A percentile compares a stretch with the other conserved stretches of the same genome.
phyloP scores from a whole-genome alignment of 1,140 invertebrate species.

The Temnothorax curvispinosus region DNA sequence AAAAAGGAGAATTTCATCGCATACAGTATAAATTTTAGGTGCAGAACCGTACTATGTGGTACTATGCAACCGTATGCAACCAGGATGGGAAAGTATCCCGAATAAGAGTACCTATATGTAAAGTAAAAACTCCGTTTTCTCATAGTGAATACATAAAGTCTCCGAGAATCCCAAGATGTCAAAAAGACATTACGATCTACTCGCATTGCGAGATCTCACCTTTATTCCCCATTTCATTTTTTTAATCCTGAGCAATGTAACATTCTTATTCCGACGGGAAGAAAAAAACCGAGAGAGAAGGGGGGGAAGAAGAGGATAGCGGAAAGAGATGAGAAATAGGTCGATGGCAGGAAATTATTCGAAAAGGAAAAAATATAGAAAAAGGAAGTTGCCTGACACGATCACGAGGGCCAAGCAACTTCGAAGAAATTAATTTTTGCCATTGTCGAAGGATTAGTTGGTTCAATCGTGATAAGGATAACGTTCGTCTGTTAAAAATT shows the following conservation, averaged over 20 bases:
- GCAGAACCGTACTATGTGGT: neutral
- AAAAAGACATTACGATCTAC: slow-evolving; percentile 36
- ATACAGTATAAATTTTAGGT: slow-evolving; percentile 32
- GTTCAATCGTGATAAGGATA: neutral
- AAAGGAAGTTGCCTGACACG: neutral
- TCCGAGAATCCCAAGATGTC: slow-evolving; percentile 18
- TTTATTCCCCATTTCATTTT: neutral
- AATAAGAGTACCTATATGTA: neutral
- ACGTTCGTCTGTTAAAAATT: slow-evolving; percentile 6
- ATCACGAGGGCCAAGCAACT: slow-evolving; percentile 7
- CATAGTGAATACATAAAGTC: slow-evolving; percentile 42
- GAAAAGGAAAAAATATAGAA: slow-evolving; percentile 45
- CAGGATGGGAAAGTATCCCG: neutral
- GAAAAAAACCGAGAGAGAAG: neutral
- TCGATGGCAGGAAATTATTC: slow-evolving; percentile 57
- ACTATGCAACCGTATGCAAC: too few species aligned
- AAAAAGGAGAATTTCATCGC: neutral
- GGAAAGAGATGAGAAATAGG: slow-evolving; percentile 48
- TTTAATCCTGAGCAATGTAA: neutral
- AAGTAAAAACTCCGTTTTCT: slow-evolving; percentile 37
- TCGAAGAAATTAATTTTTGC: slow-evolving; percentile 54
- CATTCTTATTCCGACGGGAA: slow-evolving; percentile 9
- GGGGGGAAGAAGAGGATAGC: neutral
- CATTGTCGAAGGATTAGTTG: slow-evolving; percentile 12
- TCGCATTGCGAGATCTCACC: slow-evolving; percentile 12